Percentiles rank a stretch among this genome's conserved stretches.
phyloP scores from a whole-genome alignment of 2,113 vertebrate species.

The Carassius auratus region DNA sequence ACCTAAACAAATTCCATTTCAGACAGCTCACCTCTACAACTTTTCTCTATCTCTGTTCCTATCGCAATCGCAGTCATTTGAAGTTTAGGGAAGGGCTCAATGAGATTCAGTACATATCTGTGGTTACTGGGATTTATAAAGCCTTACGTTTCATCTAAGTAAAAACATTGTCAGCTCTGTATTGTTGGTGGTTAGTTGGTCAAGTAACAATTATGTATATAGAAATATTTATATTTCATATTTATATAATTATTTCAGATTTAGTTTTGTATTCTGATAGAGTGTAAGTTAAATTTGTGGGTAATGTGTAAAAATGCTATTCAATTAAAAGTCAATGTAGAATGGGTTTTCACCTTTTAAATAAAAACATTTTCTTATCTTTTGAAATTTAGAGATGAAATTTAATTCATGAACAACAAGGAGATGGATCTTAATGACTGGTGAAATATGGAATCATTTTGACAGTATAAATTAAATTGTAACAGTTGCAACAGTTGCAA shows the following conservation, averaged over 20 bases:
- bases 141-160: constrained; percentile 49
- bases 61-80: constrained; percentile 68
- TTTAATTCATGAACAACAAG: background rate
- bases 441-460: background rate
- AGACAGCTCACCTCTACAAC: constrained; percentile 71
- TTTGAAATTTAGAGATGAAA: background rate
- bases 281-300: background rate
- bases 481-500: constrained; percentile 6
- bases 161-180: constrained; percentile 55
- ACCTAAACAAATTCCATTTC: constrained; percentile 80
- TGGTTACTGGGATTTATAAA: constrained; percentile 62
- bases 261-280: background rate
- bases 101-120: constrained; percentile 56
- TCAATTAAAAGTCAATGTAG: background rate
- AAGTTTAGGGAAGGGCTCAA: constrained; percentile 62
- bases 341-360: background rate
- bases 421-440: too few species aligned
- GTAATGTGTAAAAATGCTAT: background rate
- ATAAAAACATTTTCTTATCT: background rate
- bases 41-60: constrained; percentile 69
- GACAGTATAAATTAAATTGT: background rate
- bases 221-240: background rate
- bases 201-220: constrained; percentile 1
- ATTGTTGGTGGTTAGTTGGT: background rate
- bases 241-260: background rate